A percentile compares a stretch with the other conserved stretches of the same genome.
These are phyloP conservation scores for Pitta sordida DNA, from an alignment of 2,113 vertebrate genomes.

Conservation along the genomic window DNA sequence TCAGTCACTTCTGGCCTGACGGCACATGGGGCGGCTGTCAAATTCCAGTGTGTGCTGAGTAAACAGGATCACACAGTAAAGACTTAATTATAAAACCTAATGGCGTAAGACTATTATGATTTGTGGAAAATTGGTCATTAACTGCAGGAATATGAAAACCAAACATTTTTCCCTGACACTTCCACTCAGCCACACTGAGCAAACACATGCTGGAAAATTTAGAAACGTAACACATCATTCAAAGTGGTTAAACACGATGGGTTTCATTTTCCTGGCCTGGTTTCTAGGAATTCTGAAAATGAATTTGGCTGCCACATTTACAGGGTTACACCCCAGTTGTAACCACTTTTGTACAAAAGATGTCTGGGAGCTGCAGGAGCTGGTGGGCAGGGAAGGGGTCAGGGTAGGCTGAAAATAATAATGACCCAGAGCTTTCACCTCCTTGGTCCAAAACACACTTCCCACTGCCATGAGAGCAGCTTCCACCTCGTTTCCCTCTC, in stretches of 20 bases:
- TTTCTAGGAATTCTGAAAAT: neutral
- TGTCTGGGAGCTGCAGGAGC: neutral
- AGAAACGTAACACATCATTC: neutral
- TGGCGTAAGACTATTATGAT: constrained; percentile 32
- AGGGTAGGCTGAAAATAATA: fast-evolving
- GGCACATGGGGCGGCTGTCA: neutral
- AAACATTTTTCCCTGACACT: constrained; percentile 8
- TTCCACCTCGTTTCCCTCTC: neutral
- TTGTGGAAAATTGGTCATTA: constrained; percentile 59
- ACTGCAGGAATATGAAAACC: constrained; percentile 2
- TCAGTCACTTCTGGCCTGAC: neutral
- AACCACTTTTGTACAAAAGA: fast-evolving
- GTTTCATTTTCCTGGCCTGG: neutral
- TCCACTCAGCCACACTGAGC: neutral
- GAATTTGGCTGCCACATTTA: neutral
- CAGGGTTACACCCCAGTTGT: fast-evolving
- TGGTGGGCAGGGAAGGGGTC: neutral
- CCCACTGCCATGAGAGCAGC: fast-evolving
- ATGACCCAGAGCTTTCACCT: neutral
- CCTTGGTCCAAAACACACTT: fast-evolving
- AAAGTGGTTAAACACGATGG: fast-evolving
- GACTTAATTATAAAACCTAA: constrained; percentile 45
- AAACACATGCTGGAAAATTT: neutral
- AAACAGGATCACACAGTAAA: neutral
- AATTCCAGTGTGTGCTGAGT: neutral